Conservation (phyloP, 2,113 vertebrate genomes). For the Ochotona princeps region DNA sequence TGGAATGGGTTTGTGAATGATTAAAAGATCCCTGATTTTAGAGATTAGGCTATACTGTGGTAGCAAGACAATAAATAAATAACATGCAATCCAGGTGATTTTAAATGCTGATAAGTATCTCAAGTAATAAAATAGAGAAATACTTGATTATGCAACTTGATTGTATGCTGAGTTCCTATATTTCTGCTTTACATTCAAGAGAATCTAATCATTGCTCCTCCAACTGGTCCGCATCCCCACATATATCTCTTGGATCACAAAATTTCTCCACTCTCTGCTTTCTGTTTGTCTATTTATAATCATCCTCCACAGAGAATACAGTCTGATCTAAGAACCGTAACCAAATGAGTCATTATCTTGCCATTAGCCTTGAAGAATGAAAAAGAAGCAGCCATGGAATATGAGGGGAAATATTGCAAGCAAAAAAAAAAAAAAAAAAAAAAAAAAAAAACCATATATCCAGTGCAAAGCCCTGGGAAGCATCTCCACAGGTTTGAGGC, state of each 20-base stretch:
- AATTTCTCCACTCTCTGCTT: too few species aligned
- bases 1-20: not conserved
- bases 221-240: too few species aligned
- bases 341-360: not conserved
- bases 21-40: not conserved
- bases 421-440: too few species aligned
- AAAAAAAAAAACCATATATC: too few species aligned
- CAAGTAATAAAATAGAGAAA: not conserved
- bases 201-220: too few species aligned
- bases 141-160: not conserved
- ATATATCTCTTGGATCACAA: too few species aligned
- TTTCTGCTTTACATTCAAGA: too few species aligned
- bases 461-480: not conserved
- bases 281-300: too few species aligned
- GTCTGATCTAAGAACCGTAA: too few species aligned
- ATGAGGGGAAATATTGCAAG: not conserved
- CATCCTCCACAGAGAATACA: too few species aligned
- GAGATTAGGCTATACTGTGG: not conserved
- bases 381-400: not conserved
- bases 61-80: slow-evolving; percentile 13
- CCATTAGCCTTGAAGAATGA: not conserved
- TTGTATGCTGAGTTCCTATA: not conserved
- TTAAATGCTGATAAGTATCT: not conserved
- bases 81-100: not conserved
- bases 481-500: not conserved